A percentile compares a stretch with the other conserved stretches of the same genome.
Conservation (phyloP, 2,113 vertebrate species). For the Lepidothrix coronata region DNA sequence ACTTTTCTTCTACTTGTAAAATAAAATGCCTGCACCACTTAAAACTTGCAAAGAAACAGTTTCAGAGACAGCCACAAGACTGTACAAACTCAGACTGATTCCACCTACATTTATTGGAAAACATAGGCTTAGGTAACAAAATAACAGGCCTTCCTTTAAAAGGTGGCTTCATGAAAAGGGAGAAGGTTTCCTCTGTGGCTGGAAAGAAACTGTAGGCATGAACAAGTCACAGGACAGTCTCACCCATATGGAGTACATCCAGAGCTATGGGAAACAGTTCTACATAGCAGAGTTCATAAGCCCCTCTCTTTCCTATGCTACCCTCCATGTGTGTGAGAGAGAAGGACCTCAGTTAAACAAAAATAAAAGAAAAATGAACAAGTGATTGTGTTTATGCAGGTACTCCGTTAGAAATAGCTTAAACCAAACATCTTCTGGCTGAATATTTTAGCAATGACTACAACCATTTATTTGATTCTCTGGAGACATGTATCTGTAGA, state of each 20-base stretch:
- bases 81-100: neutral
- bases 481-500: neutral
- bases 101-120: neutral
- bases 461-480: neutral
- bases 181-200: neutral
- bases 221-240: neutral
- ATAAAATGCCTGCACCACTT: neutral
- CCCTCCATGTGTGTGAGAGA: neutral
- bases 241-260: neutral
- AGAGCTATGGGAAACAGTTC: neutral
- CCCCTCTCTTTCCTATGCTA: neutral
- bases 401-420: neutral
- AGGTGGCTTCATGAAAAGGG: neutral
- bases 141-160: neutral
- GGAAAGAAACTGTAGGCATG: neutral
- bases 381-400: neutral
- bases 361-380: neutral
- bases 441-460: neutral
- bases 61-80: neutral
- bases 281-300: accelerated
- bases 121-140: neutral
- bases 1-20: neutral
- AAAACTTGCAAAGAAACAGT: neutral
- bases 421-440: neutral
- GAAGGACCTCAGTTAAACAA: neutral